phyloP scores from a whole-genome alignment of 2,888 invertebrate genomes.

The Apocheima hispidaria region DNA sequence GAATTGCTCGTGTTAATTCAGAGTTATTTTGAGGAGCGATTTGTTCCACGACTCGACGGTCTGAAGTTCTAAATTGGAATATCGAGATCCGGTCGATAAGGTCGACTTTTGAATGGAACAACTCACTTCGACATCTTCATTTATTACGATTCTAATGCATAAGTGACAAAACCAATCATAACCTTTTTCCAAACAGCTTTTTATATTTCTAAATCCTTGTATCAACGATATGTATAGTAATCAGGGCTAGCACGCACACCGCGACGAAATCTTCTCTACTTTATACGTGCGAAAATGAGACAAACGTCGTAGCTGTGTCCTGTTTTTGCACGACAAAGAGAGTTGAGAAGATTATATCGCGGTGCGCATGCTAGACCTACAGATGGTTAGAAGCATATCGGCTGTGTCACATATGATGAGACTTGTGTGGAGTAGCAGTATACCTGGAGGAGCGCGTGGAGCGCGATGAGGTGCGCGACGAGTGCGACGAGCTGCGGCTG shows the following conservation, averaged over 20 bases:
- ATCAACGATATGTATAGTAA: too few relatives aligned
- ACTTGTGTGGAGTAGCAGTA: slow-evolving; percentile 25
- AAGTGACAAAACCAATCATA: slow-evolving; percentile 10
- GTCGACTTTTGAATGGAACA: slow-evolving; percentile 5
- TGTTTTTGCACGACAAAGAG: too few relatives aligned
- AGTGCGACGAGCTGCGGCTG: slow-evolving; percentile 80
- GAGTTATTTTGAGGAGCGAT: slow-evolving; percentile 18
- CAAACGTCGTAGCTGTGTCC: too few relatives aligned
- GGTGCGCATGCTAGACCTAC: not conserved
- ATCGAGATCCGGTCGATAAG: not conserved
- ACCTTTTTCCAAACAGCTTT: too few relatives aligned
- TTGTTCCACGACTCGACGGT: slow-evolving; percentile 7
- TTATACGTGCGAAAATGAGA: too few relatives aligned
- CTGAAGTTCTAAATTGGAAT: not conserved
- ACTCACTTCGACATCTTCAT: slow-evolving; percentile 13
- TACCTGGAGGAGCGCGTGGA: slow-evolving; percentile 85
- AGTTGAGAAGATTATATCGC: too few relatives aligned
- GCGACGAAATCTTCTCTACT: too few relatives aligned
- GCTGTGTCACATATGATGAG: slow-evolving; percentile 2
- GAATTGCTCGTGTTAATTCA: slow-evolving; percentile 33
- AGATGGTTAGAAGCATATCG: slow-evolving; percentile 4
- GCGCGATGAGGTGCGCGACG: slow-evolving; percentile 71
- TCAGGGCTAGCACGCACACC: too few relatives aligned
- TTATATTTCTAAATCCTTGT: too few relatives aligned
- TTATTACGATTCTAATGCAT: not conserved